phyloP scores from a whole-genome alignment of 2,113 vertebrate species.

The Piprites chloris region DNA sequence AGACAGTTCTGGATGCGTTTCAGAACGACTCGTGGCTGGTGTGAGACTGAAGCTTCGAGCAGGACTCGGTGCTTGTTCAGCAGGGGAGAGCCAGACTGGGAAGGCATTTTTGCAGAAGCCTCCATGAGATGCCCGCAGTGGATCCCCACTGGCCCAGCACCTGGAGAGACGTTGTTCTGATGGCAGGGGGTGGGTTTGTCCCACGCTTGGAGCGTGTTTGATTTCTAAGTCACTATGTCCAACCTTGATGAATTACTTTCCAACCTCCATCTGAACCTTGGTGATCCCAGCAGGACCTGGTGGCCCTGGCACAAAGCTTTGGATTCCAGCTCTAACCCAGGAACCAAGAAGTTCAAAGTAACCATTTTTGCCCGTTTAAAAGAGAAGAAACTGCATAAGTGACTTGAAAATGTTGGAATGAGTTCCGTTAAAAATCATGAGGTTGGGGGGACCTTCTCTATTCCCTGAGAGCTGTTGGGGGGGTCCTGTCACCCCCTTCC shows the following conservation, averaged over 20 bases:
- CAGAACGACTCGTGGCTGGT: neutral
- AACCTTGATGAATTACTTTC: neutral
- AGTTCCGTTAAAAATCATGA: fast-evolving
- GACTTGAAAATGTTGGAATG: neutral
- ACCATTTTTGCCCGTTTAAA: neutral
- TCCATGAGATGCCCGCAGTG: fast-evolving
- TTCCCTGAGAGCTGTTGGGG: neutral
- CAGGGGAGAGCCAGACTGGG: neutral
- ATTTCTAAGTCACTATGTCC: neutral
- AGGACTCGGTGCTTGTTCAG: neutral
- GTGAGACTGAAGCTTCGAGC: neutral
- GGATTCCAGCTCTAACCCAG: neutral
- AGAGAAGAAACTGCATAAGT: neutral
- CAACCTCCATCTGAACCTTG: neutral
- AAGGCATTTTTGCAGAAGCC: neutral
- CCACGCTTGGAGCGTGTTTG: fast-evolving
- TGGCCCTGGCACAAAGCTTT: neutral
- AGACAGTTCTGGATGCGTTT: neutral
- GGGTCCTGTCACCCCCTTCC: neutral
- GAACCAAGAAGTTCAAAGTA: neutral
- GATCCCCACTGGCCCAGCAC: fast-evolving
- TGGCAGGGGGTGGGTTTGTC: fast-evolving
- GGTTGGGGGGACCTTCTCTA: neutral
- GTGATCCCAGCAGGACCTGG: neutral
- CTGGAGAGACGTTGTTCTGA: fast-evolving